These are phyloP conservation scores for Anastrepha obliqua DNA, from an alignment of 1,140 invertebrate species.

Conservation along the genomic window DNA sequence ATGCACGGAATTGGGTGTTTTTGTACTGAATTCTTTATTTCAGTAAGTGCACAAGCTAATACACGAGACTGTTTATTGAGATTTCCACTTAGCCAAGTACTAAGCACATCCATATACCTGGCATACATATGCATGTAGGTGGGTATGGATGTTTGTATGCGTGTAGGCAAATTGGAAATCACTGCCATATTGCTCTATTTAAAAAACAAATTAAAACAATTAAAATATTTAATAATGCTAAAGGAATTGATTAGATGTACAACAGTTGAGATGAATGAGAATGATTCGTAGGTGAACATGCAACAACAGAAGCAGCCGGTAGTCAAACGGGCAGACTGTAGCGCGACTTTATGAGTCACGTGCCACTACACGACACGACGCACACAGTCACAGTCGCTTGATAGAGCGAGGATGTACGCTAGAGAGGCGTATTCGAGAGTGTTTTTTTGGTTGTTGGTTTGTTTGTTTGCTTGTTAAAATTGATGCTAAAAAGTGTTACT, in stretches of 20 bases:
- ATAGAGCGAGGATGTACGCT: slow-evolving; percentile 1
- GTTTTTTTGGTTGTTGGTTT: neutral
- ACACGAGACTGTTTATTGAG: slow-evolving; percentile 61
- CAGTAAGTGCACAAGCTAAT: slow-evolving; percentile 70
- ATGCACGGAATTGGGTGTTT: slow-evolving; percentile 58
- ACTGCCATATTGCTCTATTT: slow-evolving; percentile 26
- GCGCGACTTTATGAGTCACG: neutral
- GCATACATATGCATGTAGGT: neutral
- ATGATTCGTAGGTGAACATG: slow-evolving; percentile 7
- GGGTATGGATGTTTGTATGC: neutral
- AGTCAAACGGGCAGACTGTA: neutral
- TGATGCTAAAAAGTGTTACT: slow-evolving; percentile 33
- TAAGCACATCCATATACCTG: neutral
- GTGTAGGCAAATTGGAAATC: neutral
- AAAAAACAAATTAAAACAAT: slow-evolving; percentile 40
- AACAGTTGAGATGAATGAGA: slow-evolving; percentile 45
- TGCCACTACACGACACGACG: neutral
- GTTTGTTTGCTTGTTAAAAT: neutral
- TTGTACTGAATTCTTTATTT: slow-evolving; percentile 74
- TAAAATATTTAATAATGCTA: slow-evolving; percentile 50
- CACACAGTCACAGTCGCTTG: neutral
- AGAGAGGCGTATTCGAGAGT: neutral
- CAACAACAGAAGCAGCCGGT: slow-evolving; percentile 5
- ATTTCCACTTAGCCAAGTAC: neutral
- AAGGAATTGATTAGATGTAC: slow-evolving; percentile 34